Base-by-base conservation (phyloP, 2,797 vertebrate species). In the Austrolebias charrua region DNA sequence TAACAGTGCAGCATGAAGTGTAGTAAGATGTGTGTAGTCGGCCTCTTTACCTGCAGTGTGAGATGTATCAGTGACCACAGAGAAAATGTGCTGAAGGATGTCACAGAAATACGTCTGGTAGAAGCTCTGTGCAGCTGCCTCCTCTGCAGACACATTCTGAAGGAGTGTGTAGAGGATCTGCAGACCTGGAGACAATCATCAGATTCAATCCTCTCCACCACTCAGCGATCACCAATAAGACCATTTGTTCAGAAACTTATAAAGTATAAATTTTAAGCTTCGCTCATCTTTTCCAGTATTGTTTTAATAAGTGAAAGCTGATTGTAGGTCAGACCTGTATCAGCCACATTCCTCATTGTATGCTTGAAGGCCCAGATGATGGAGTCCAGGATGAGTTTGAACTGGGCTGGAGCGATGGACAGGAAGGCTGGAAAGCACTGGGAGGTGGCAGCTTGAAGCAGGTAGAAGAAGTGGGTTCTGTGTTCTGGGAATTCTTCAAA, bases 301-400 rank as follows among this genome's bases (percentile, higher is more conserved):
- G 5, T 33, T 33, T 33, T 1, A 33, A 5, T 33, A 8, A 3
- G 31, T 33, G 31, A 8, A 33, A 33, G 31, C 6, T 33, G 8
- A 33, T 1, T 33, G 5, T 6, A 33, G 20, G 89, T 98, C 97
- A 31, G 97, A 98, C 98, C 98, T 51, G 97, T 99, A 89, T 99
- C 98, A n/a, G 98, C 98, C 79, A 99, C 97, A 0, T 99, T 99
- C 90, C 97, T 95, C 98, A 99, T 99, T 47, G 98, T 99, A 89
- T 99, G 98, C 73, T 99, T 99, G 85, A 99, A 99, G 88, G 98
- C 97, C 98, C 98, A 99, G 92, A 99, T 99, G 89, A 99, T 98
- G 75, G 98, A 99, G 92, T 99, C 98, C 90, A 99, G 91, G 82
- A 99, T 96, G 75, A 99, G 93, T 75, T 99, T 99, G 86, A 99